Conservation (phyloP, 2,888 invertebrate genomes). For the Agonopterix alstromeriana region DNA sequence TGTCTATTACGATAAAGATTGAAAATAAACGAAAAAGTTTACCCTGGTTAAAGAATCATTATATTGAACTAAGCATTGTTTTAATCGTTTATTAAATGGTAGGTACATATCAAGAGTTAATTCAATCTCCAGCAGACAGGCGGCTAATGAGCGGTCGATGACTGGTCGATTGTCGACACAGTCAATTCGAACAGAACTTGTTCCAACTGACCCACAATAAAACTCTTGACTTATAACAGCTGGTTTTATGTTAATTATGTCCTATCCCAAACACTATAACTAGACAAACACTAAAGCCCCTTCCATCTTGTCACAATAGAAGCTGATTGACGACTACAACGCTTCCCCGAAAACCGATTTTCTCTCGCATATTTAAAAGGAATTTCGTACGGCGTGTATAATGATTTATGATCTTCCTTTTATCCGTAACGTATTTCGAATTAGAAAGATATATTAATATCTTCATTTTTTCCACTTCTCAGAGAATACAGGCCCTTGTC, state of each 20-base stretch:
- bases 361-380: constrained; percentile 58
- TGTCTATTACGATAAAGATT: too few species aligned
- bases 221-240: too few species aligned
- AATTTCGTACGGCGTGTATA: constrained; percentile 52
- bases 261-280: background rate
- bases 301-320: constrained; percentile 37
- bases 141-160: constrained; percentile 64
- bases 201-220: background rate
- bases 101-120: constrained; percentile 52
- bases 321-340: constrained; percentile 44
- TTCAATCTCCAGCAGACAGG: constrained; percentile 60
- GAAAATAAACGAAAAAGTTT: too few species aligned
- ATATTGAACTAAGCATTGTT: constrained; percentile 33
- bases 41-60: too few species aligned
- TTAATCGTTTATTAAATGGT: constrained; percentile 50
- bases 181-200: constrained; percentile 19
- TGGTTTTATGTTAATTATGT: too few species aligned
- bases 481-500: constrained; percentile 64
- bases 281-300: background rate
- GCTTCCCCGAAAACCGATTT: constrained; percentile 59
- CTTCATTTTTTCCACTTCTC: constrained; percentile 75
- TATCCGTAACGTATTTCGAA: constrained; percentile 74
- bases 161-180: constrained; percentile 51
- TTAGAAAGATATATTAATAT: constrained; percentile 77
- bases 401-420: constrained; percentile 72